Conservation (phyloP, 1,140 invertebrate species). For the Ooceraea biroi region DNA sequence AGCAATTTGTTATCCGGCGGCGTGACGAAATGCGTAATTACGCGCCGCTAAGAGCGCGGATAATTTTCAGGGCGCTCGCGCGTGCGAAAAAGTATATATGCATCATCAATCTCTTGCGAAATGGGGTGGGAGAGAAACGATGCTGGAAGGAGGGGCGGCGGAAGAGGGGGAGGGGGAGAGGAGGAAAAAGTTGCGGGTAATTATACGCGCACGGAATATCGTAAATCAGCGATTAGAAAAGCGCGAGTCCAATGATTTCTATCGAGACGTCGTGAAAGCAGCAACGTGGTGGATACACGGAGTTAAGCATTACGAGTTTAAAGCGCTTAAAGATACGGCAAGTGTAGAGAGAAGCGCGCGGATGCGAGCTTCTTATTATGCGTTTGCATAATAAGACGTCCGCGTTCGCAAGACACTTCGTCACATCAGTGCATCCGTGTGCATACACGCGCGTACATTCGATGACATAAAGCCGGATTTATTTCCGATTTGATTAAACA, state of each 20-base stretch:
- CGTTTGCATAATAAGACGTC: conserved; percentile 52
- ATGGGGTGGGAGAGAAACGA: too few species aligned
- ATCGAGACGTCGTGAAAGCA: conserved; percentile 55
- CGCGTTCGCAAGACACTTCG: conserved; percentile 21
- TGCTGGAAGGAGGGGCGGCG: not conserved
- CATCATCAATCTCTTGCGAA: conserved; percentile 60
- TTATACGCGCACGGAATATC: conserved; percentile 49
- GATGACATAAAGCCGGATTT: not conserved
- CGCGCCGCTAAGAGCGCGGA: conserved; percentile 50
- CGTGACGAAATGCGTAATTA: conserved; percentile 67
- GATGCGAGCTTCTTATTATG: too few species aligned
- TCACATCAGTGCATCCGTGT: not conserved
- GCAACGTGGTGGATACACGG: conserved; percentile 5
- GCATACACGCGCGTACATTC: not conserved
- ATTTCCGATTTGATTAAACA: too few species aligned
- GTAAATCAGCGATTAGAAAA: conserved; percentile 60
- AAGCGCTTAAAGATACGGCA: conserved; percentile 25
- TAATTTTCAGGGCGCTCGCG: conserved; percentile 55
- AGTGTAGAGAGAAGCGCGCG: conserved; percentile 7
- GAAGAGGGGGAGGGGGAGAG: too few species aligned
- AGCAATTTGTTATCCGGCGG: conserved; percentile 56
- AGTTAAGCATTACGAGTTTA: too few species aligned
- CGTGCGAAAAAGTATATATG: conserved; percentile 30
- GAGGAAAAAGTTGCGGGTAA: conserved; percentile 32
- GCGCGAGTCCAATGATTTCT: conserved; percentile 52